Evolutionary conservation across 2,113 vertebrate genomes (phyloP).

Genomic region (Butorides virescens): DNA sequence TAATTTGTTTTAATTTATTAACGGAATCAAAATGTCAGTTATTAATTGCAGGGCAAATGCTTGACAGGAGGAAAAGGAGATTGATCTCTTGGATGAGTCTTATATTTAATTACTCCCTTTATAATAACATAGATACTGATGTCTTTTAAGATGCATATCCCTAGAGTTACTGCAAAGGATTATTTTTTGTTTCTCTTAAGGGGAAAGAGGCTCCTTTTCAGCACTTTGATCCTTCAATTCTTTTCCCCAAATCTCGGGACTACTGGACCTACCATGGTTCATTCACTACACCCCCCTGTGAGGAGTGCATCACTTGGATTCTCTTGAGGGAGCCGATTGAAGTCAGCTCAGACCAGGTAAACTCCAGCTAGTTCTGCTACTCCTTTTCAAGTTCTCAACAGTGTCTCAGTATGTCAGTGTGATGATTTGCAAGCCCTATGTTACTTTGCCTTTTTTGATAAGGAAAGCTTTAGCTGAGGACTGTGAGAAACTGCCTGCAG

Average conservation of each 20-base stretch:
- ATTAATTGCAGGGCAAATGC: not conserved
- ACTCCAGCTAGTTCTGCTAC: not conserved
- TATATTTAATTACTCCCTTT: not conserved
- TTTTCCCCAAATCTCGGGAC: conserved; percentile 87
- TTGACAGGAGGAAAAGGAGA: not conserved
- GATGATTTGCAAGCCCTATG: not conserved
- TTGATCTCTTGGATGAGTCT: not conserved
- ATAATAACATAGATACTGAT: not conserved
- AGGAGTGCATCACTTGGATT: conserved; percentile 95
- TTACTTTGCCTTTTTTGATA: not conserved
- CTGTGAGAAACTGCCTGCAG: not conserved
- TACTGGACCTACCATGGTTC: conserved; percentile 97
- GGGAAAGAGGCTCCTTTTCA: conserved; percentile 85
- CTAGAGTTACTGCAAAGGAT: not conserved
- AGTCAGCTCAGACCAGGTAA: conserved; percentile 89
- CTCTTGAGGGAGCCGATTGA: conserved; percentile 87
- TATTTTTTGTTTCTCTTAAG: conserved; percentile 67
- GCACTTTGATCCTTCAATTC: conserved; percentile 83
- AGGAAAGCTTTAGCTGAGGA: not conserved
- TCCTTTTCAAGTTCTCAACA: not conserved
- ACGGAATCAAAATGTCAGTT: not conserved
- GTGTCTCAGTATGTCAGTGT: not conserved
- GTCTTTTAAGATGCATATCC: not conserved
- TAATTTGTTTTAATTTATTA: not conserved
- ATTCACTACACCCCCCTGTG: conserved; percentile 93